Evolutionary conservation across 2,797 vertebrate genomes (phyloP).

Genomic region (Scomberomorus guttatus): DNA sequence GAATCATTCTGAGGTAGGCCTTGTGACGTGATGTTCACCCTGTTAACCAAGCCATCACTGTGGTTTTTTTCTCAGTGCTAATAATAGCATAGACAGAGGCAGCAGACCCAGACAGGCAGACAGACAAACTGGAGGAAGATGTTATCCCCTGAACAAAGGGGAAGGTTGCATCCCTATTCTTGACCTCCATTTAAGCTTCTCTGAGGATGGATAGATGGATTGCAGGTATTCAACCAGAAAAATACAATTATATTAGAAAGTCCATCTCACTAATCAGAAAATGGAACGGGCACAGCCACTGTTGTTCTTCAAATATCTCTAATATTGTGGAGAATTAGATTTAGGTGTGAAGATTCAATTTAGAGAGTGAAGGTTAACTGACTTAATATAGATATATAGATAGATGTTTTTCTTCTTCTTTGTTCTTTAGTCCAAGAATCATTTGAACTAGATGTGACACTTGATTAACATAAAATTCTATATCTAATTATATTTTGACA

Average conservation of each 20-base stretch:
- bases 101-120: slow-evolving; percentile 64
- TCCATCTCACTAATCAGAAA: slow-evolving; percentile 30
- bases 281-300: neutral
- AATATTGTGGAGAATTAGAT: slow-evolving; percentile 21
- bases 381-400: neutral
- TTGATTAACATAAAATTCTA: neutral
- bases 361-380: neutral
- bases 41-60: slow-evolving; percentile 42
- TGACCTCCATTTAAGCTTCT: slow-evolving; percentile 33
- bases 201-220: slow-evolving; percentile 12
- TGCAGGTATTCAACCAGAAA: slow-evolving; percentile 30
- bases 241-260: slow-evolving; percentile 41
- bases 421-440: neutral
- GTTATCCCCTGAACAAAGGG: slow-evolving; percentile 47
- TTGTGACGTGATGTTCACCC: slow-evolving; percentile 48
- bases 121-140: slow-evolving; percentile 46
- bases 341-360: slow-evolving; percentile 17
- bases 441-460: neutral
- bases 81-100: slow-evolving; percentile 76
- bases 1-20: slow-evolving; percentile 68
- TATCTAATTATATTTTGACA: neutral
- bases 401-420: neutral
- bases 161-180: slow-evolving; percentile 4
- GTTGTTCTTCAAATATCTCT: neutral
- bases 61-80: slow-evolving; percentile 56